A percentile compares a stretch with the other conserved stretches of the same genome.
phyloP scores from a whole-genome alignment of 2,113 vertebrate species.

The Sardina pilchardus region DNA sequence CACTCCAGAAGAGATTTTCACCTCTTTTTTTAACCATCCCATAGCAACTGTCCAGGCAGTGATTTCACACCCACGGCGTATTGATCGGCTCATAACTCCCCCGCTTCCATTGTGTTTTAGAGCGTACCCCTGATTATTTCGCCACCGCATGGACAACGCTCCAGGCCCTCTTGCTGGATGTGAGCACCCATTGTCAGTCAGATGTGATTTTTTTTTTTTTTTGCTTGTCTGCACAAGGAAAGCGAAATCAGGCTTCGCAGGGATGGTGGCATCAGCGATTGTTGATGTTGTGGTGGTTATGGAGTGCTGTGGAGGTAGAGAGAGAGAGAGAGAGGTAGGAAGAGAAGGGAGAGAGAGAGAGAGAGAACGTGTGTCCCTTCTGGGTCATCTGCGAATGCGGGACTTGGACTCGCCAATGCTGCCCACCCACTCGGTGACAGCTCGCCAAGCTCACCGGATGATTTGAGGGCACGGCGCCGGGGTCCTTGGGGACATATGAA shows the following conservation, averaged over 20 bases:
- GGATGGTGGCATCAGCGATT: background rate
- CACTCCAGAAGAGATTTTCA: constrained; percentile 9
- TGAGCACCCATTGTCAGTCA: background rate
- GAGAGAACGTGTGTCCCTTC: too few species aligned
- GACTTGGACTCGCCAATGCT: background rate
- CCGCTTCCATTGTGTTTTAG: constrained; percentile 1
- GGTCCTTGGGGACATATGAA: background rate
- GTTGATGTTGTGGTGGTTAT: background rate
- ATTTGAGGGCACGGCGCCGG: background rate
- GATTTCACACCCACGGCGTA: constrained; percentile 29
- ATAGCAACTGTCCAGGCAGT: constrained; percentile 18
- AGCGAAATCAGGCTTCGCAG: background rate
- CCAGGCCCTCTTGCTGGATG: background rate
- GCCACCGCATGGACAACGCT: constrained; percentile 2
- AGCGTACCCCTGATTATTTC: background rate
- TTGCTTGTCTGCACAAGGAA: background rate
- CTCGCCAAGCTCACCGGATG: background rate
- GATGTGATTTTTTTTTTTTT: background rate
- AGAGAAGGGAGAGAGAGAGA: too few species aligned
- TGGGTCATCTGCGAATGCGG: background rate
- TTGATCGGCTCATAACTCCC: constrained; percentile 25
- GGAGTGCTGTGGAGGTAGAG: too few species aligned
- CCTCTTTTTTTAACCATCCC: background rate
- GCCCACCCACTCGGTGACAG: background rate
- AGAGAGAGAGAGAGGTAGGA: background rate